These are phyloP conservation scores for Tangara arthus DNA, from an alignment of 2,797 vertebrate genomes.

Conservation along the genomic window DNA sequence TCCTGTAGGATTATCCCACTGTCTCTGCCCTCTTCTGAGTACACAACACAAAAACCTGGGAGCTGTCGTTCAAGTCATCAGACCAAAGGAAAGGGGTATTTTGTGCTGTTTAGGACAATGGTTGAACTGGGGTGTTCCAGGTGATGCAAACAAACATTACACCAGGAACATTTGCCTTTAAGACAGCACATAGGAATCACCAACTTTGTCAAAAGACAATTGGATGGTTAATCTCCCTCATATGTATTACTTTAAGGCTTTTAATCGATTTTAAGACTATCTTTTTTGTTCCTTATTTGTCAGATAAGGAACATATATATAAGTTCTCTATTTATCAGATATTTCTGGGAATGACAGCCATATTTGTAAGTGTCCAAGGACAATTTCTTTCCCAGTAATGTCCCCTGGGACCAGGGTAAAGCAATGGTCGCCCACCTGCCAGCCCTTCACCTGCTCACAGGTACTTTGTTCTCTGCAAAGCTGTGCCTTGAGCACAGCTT, in stretches of 20 bases:
- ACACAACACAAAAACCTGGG: accelerated
- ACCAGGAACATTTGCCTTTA: neutral
- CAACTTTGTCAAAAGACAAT: neutral
- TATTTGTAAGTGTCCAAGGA: neutral
- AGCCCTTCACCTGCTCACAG: neutral
- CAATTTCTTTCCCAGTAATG: neutral
- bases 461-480: neutral
- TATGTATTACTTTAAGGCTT: neutral
- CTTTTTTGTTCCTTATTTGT: neutral
- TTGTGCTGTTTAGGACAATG: neutral
- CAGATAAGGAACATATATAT: too few relatives aligned
- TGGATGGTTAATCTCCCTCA: neutral
- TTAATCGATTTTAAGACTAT: neutral
- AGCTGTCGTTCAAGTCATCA: neutral
- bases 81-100: neutral
- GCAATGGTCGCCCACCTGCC: neutral
- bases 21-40: neutral
- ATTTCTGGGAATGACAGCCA: neutral
- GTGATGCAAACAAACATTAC: neutral
- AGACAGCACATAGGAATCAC: neutral
- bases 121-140: neutral
- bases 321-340: neutral
- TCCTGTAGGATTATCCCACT: neutral
- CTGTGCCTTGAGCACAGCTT: neutral
- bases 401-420: neutral